phyloP scores from a whole-genome alignment of 1,140 invertebrate genomes.

The Nasonia longicornis region DNA sequence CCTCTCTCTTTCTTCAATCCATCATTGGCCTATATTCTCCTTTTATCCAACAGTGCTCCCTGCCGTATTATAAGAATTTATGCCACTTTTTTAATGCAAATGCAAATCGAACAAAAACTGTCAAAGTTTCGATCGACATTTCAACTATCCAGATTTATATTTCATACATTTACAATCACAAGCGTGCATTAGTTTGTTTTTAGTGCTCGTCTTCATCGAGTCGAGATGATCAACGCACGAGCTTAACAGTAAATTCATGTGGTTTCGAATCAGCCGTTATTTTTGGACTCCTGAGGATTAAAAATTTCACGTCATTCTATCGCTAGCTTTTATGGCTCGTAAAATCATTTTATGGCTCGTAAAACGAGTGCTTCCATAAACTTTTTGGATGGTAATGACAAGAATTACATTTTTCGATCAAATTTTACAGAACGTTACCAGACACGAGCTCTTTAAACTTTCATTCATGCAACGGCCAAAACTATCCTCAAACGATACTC shows the following conservation, averaged over 20 bases:
- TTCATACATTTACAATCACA: too few species aligned
- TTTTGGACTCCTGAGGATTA: neutral
- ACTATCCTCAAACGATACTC: neutral
- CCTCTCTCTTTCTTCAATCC: neutral
- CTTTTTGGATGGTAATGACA: slow-evolving; percentile 5
- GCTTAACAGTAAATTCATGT: neutral
- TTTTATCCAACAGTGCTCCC: too few species aligned
- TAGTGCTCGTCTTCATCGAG: too few species aligned
- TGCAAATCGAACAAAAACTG: too few species aligned
- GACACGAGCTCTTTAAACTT: neutral
- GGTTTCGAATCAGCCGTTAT: neutral
- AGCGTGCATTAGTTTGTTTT: too few species aligned
- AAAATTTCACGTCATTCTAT: slow-evolving; percentile 17
- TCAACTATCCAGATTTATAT: too few species aligned
- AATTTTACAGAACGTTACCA: neutral
- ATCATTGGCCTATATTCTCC: neutral
- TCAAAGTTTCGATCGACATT: too few species aligned
- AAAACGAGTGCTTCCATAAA: slow-evolving; percentile 14
- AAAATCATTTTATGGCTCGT: neutral
- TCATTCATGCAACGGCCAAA: neutral
- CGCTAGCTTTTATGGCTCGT: neutral
- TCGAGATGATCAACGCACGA: neutral
- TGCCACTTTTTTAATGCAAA: too few species aligned
- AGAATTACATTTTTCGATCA: slow-evolving; percentile 15
- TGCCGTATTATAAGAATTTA: neutral